These are phyloP conservation scores for Drosophila persimilis DNA, from an alignment of 1,140 invertebrate genomes.

Conservation along the genomic window DNA sequence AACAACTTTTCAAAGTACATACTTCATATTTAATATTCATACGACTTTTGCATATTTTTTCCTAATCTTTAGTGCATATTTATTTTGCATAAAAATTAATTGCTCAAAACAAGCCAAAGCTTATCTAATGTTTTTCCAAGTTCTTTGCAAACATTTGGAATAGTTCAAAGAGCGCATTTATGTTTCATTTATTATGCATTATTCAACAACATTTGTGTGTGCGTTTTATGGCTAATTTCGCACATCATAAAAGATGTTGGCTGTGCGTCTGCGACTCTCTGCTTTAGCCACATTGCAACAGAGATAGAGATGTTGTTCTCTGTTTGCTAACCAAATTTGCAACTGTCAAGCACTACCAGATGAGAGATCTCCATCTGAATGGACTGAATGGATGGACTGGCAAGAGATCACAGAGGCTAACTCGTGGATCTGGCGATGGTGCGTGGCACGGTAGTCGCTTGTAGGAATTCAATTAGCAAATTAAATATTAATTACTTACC, in stretches of 20 bases:
- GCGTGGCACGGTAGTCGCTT: slow-evolving; percentile 61
- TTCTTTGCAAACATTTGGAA: background rate
- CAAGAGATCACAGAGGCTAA: slow-evolving; percentile 57
- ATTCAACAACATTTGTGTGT: slow-evolving; percentile 1
- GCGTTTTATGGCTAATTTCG: slow-evolving; percentile 68
- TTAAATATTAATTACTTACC: slow-evolving; percentile 71
- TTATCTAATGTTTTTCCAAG: too few species aligned
- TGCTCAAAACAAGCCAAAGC: too few species aligned
- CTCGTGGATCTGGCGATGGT: slow-evolving; percentile 34
- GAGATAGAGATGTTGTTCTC: slow-evolving; percentile 20
- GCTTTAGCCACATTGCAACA: slow-evolving; percentile 36
- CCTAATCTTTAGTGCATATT: too few species aligned
- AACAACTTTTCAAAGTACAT: too few species aligned
- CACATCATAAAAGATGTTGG: slow-evolving; percentile 66
- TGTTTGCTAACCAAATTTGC: slow-evolving; percentile 58
- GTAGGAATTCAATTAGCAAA: slow-evolving; percentile 64
- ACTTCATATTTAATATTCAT: too few species aligned
- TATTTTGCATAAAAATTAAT: too few species aligned
- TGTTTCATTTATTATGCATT: slow-evolving; percentile 9
- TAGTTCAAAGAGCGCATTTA: background rate
- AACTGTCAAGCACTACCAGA: slow-evolving; percentile 54
- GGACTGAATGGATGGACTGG: slow-evolving; percentile 25
- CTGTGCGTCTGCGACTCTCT: background rate
- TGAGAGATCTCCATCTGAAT: slow-evolving; percentile 5
- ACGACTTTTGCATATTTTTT: too few species aligned